Evolutionary conservation across 2,888 invertebrate genomes (phyloP), one percentile per base, ranked within the genome.

Genomic region (Pasiphila rectangulata): DNA sequence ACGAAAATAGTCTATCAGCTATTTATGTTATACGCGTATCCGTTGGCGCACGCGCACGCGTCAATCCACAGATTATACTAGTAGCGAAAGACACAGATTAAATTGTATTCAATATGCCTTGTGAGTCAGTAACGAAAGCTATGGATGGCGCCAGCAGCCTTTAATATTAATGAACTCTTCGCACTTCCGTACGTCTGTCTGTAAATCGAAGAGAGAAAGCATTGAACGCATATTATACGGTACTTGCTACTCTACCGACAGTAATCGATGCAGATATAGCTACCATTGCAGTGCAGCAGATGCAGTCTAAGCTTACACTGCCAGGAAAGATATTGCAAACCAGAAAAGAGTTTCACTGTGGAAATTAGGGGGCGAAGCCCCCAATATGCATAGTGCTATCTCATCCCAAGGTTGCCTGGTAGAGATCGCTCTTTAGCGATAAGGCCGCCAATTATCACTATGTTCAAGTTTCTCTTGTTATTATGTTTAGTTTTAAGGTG

Each of bases 1-100:
- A 77, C 83, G 51, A 72, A 87, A 87, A 87, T 88, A 88, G 83
- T 79, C 64, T 67, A 66, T 63, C 64, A 67, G 75, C 82, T 88
- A 87, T 85, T 85, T 85, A 84, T 86, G 84, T 64, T 66, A 66
- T 63, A 64, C 67, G 72, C 76, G 81, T 83, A 86, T 86, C 86
- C 86, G 86, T 76, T 72, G 71, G 78, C 79, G 83, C 83, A 77
- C 80, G 84, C 83, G 81, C 76, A 72, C 52, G 49, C 41, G 37
- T 42, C 49, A 39, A 20, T 23, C 48, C 43, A 48, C 43, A 48
- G 48, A 43, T 27, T 48, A 38, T 25, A 29, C 19, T 35, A 48
- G 42, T 29, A 48, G 37, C 40, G 21, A 32, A 32, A 32, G 32
- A 17, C 49, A 49, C 49, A 45, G 50, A 38, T 41, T 32, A 32